Base-by-base conservation (phyloP, 2,113 vertebrate species). In the Triplophysa dalaica region DNA sequence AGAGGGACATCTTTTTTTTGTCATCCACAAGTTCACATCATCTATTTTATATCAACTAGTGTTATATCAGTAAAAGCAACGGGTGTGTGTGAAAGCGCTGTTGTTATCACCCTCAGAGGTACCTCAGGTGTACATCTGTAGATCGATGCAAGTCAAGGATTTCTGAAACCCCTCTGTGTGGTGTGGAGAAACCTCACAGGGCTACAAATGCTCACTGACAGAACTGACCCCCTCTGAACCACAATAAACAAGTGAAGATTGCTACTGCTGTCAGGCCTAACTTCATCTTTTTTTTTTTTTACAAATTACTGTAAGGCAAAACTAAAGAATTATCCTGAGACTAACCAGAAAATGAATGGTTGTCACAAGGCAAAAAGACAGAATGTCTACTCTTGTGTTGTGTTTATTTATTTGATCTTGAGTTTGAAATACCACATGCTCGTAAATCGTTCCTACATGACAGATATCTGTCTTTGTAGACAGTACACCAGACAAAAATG, bases 1-100 rank as follows among this genome's bases (percentile, higher is more conserved):
- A 78, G 80, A 86, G 81, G 85, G 74, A 61, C 61, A 72, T 65
- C 67, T 61, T 65, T 24, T 75, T 45, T 75, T 43, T 24, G 48
- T 4, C 58, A 16, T 81, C 52, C 62, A 29, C 29, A 29, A 29
- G 29, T 29, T 29, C 29, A 29, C 24, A 48, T 8, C 56, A 29
- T 75, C 61, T 65, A 19, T 69, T 66, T 60, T 67, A 61, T 75
- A 52, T 65, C 63, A 75, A 58, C 33, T 29, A 41, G 79, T 77
- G 26, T 79, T 69, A 38, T 75, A 45, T 73, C 60, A 68, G 50
- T 67, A 7, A 58, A 70, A 56, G 62, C 22, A 24, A 17, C 17
- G 1, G 1, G 70, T 72, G 26, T 68, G 63, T 80, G 64, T 77
- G 64, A 84, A 68, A 41, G 33, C 14, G n/a, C 24, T 22, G 26